Percentiles rank a stretch among this genome's conserved stretches.
These are phyloP conservation scores for Pecten maximus DNA, from an alignment of 2,888 invertebrate species.

Conservation along the genomic window DNA sequence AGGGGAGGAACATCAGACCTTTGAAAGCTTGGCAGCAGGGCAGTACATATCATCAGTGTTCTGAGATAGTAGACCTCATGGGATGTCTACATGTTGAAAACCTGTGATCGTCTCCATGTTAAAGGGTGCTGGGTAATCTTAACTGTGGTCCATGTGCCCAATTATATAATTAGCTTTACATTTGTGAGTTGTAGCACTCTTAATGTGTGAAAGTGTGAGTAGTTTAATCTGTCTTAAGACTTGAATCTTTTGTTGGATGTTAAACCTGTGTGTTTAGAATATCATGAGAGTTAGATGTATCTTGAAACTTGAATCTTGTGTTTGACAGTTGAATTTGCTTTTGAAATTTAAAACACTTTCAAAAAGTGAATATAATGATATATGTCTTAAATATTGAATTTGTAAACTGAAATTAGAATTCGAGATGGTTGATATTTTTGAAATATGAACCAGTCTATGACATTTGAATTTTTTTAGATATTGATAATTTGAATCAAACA, in stretches of 20 bases:
- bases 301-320: neutral
- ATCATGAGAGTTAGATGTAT: neutral
- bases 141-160: slow-evolving; percentile 3
- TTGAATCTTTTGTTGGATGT: neutral
- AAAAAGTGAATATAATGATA: neutral
- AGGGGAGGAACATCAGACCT: neutral
- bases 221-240: neutral
- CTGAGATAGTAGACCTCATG: neutral
- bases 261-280: neutral
- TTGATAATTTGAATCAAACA: too few species aligned
- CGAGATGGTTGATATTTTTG: neutral
- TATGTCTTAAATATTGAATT: neutral
- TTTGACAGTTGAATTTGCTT: neutral
- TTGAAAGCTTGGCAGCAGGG: slow-evolving; percentile 16
- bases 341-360: neutral
- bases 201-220: slow-evolving; percentile 20
- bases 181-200: neutral
- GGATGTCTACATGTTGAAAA: slow-evolving; percentile 19
- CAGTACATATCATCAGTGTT: neutral
- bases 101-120: neutral
- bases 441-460: neutral
- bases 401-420: neutral
- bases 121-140: neutral
- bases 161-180: slow-evolving; percentile 6
- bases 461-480: neutral